Evolutionary conservation across 1,140 invertebrate species (phyloP), one percentile per base, ranked within the genome.

Genomic region (Cotesia glomerata): DNA sequence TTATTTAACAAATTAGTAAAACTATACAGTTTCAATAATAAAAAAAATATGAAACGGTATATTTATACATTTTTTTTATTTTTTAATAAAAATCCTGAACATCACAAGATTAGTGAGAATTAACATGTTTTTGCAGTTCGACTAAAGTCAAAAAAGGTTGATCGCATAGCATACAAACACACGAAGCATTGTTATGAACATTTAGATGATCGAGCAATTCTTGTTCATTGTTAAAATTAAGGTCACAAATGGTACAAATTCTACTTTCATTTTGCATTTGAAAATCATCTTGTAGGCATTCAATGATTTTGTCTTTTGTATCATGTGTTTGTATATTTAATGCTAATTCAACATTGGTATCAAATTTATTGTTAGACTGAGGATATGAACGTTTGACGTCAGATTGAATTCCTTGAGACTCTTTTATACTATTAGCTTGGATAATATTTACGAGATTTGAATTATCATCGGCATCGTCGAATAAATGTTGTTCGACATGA

Each of bases 391-490:
- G 81, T 7, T 71, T 67, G 5, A 65, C 18, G 36, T 76, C 72
- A 14, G 9, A 75, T 5, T 74, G 75, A 11, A 54, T 64, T 9
- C 76, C 73, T 9, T 35, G 72, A 0, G 76, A 52, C 1, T 64
- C 34, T 35, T 58, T 35, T 63, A 16, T 51, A 39, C 65, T 32
- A 65, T 56, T 26, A 45, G 39, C 11, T 45, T 45, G 39, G 39
- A 45, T 26, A 3, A 83, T 85, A 7, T 68, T 84, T 52, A 86
- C 81, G 1, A 87, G 68, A 72, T 85, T 84, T 0, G 84, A 83
- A 77, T 84, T 86, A 54, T 86, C 85, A 45, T 87, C 85, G 11
- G 81, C 84, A 16, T 86, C 82, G 4, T 85, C 85, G 3, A 79
- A 82, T 1, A 86, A 72, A 69, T 86, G 85, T 45, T 85, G 84